A percentile compares a stretch with the other conserved stretches of the same genome.
These are phyloP conservation scores for Drosophila sproati DNA, from an alignment of 1,140 invertebrate genomes.

Conservation along the genomic window DNA sequence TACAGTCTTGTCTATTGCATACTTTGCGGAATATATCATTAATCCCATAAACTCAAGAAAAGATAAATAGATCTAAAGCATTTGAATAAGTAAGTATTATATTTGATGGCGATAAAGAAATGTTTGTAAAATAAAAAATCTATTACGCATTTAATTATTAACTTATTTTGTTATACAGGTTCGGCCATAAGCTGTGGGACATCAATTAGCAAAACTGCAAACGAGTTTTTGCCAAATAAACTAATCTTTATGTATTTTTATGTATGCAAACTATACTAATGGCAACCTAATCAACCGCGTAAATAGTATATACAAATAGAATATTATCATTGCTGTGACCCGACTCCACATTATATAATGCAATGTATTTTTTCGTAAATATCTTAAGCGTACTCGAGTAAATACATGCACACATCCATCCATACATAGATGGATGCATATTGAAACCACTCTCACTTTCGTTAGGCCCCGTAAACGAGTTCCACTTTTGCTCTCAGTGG, in stretches of 20 bases:
- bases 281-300: background rate
- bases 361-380: background rate
- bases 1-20: background rate
- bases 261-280: background rate
- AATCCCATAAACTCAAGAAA: too few species aligned
- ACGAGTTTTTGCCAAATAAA: background rate
- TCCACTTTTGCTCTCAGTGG: constrained; percentile 53
- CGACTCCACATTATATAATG: background rate
- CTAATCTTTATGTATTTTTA: background rate
- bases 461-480: constrained; percentile 61
- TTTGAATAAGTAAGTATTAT: background rate
- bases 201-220: background rate
- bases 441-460: constrained; percentile 68
- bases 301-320: background rate
- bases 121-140: background rate
- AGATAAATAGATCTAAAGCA: background rate
- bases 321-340: background rate
- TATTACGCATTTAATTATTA: background rate
- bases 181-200: background rate
- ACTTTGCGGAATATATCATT: background rate
- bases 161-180: background rate
- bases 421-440: constrained; percentile 7
- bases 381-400: constrained; percentile 1
- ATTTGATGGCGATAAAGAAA: background rate
- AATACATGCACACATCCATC: constrained; percentile 4